phyloP scores from a whole-genome alignment of 2,888 invertebrate genomes.

The Harpalus rufipes region DNA sequence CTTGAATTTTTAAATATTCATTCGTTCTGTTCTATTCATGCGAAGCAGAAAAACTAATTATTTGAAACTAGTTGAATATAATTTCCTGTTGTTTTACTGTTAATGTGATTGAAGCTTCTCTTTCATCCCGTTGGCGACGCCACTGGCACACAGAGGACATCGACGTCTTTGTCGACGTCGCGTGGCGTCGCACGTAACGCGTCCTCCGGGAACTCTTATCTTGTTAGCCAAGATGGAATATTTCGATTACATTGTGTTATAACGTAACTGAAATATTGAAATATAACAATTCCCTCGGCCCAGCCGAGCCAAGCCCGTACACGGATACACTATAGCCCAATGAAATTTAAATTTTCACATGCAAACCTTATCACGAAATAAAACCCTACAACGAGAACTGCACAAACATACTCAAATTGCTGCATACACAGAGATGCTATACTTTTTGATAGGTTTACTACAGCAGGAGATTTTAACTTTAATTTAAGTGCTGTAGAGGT shows the following conservation, averaged over 20 bases:
- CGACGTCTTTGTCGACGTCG: constrained; percentile 44
- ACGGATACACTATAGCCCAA: constrained; percentile 45
- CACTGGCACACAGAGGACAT: constrained; percentile 26
- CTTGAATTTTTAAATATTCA: too few species aligned
- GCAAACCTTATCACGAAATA: constrained; percentile 61
- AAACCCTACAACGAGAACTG: constrained; percentile 20
- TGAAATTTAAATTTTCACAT: constrained; percentile 64
- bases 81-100: too few species aligned
- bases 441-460: neutral
- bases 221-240: constrained; percentile 72
- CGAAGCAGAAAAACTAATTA: too few species aligned
- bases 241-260: constrained; percentile 71
- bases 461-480: neutral
- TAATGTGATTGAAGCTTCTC: neutral
- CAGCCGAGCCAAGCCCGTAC: constrained; percentile 24
- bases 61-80: too few species aligned
- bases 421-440: neutral
- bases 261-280: constrained; percentile 66
- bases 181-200: constrained; percentile 63
- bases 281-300: constrained; percentile 65
- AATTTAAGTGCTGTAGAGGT: too few species aligned
- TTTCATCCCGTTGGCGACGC: constrained; percentile 2
- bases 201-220: constrained; percentile 71
- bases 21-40: too few species aligned
- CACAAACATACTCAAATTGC: constrained; percentile 1